phyloP scores from a whole-genome alignment of 1,140 invertebrate species.

The Formica selysi region DNA sequence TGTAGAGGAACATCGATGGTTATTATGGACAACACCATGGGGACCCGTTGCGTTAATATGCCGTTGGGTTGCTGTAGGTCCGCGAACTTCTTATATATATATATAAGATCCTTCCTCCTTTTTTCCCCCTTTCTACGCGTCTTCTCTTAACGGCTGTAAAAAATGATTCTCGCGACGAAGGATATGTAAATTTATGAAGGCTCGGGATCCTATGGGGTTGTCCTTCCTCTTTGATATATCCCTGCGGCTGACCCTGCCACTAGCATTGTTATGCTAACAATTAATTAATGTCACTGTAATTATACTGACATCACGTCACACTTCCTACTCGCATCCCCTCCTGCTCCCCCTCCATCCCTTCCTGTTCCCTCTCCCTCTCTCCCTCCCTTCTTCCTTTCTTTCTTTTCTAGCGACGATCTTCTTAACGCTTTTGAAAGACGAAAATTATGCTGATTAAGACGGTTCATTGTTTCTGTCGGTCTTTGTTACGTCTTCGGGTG shows the following conservation, averaged over 20 bases:
- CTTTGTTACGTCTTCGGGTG: conserved; percentile 44
- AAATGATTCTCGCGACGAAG: conserved; percentile 85
- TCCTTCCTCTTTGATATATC: conserved; percentile 56
- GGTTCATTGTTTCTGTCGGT: conserved; percentile 42
- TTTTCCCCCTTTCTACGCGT: conserved; percentile 29
- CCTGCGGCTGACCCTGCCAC: conserved; percentile 64
- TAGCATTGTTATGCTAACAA: conserved; percentile 82
- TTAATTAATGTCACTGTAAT: conserved; percentile 85
- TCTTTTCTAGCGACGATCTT: not conserved
- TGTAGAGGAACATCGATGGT: conserved; percentile 82
- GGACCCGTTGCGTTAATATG: conserved; percentile 79
- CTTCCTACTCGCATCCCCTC: conserved; percentile 2
- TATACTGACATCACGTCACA: conserved; percentile 60
- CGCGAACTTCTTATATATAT: conserved; percentile 49
- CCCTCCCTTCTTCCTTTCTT: no score
- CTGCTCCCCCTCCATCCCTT: not conserved
- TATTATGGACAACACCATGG: conserved; percentile 84
- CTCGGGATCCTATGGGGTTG: conserved; percentile 71
- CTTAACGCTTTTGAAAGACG: not conserved
- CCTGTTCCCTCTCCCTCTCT: not conserved
- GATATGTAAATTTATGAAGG: conserved; percentile 86
- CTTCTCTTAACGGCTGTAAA: conserved; percentile 82
- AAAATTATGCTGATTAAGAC: conserved; percentile 66
- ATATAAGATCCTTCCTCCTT: not conserved
- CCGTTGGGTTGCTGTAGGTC: conserved; percentile 84